Percentiles rank a stretch among this genome's conserved stretches.
phyloP scores from a whole-genome alignment of 2,797 vertebrate species.

The Acanthurus leucopareius region DNA sequence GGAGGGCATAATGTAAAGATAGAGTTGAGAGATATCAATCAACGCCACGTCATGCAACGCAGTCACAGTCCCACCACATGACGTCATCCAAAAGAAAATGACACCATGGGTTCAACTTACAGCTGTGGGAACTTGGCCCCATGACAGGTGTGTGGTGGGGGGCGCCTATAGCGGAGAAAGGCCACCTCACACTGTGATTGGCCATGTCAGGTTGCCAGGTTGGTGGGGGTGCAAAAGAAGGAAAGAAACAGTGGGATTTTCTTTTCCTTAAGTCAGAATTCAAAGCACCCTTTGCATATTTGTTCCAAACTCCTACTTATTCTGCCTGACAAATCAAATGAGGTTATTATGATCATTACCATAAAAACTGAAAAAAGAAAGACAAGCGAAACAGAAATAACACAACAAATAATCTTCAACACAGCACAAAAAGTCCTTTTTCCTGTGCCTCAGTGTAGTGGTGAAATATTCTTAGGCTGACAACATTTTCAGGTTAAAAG shows the following conservation, averaged over 20 bases:
- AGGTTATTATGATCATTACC: conserved; percentile 72
- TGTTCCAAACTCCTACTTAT: conserved; percentile 64
- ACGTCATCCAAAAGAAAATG: conserved; percentile 89
- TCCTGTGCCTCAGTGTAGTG: conserved; percentile 47
- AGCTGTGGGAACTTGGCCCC: conserved; percentile 86
- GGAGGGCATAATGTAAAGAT: conserved; percentile 78
- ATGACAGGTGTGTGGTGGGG: conserved; percentile 77
- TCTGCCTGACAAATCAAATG: conserved; percentile 74
- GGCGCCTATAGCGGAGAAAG: conserved; percentile 85
- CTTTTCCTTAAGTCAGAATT: conserved; percentile 78
- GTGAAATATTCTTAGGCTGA: conserved; percentile 66
- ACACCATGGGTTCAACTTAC: conserved; percentile 91
- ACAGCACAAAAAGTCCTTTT: conserved; percentile 55
- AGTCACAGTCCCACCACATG: conserved; percentile 90
- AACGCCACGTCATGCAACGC: conserved; percentile 89
- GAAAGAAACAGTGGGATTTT: conserved; percentile 85
- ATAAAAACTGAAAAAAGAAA: conserved; percentile 56
- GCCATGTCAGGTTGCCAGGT: conserved; percentile 87
- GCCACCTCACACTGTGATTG: conserved; percentile 88
- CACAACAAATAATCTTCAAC: conserved; percentile 70
- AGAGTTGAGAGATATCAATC: conserved; percentile 81
- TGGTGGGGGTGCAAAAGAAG: conserved; percentile 85
- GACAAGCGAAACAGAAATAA: conserved; percentile 71
- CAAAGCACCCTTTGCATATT: conserved; percentile 71
- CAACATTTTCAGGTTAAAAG: conserved; percentile 77